phyloP scores from a whole-genome alignment of 2,797 vertebrate species.

The Microchirus variegatus region DNA sequence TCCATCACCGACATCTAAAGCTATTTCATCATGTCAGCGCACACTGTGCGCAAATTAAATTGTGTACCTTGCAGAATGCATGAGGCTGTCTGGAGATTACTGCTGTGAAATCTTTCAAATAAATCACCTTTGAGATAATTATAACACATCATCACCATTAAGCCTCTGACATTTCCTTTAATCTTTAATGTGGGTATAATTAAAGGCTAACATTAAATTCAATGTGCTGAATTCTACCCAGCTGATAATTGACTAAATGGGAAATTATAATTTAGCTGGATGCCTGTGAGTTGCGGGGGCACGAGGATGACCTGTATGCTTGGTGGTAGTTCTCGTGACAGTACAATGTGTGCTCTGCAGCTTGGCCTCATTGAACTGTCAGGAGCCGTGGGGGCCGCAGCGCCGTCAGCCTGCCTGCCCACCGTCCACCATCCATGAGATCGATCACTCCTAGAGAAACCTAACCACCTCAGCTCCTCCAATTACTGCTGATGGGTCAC shows the following conservation, averaged over 20 bases:
- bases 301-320: constrained; percentile 42
- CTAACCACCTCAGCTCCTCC: constrained; percentile 69
- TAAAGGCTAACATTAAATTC: constrained; percentile 64
- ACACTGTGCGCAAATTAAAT: constrained; percentile 41
- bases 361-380: constrained; percentile 56
- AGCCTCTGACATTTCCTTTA: constrained; percentile 70
- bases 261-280: constrained; percentile 68
- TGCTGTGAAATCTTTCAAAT: constrained; percentile 60
- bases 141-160: constrained; percentile 53
- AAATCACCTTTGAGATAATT: constrained; percentile 69
- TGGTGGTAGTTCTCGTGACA: constrained; percentile 58
- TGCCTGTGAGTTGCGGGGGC: constrained; percentile 48
- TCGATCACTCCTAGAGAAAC: constrained; percentile 70
- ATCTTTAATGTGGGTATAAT: constrained; percentile 65
- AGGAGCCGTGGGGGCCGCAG: constrained; percentile 51
- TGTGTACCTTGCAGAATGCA: constrained; percentile 43
- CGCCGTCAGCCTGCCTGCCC: constrained; percentile 44
- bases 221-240: constrained; percentile 25
- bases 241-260: constrained; percentile 66
- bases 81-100: constrained; percentile 55
- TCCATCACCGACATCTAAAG: constrained; percentile 43
- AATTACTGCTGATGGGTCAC: constrained; percentile 73
- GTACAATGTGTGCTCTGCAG: constrained; percentile 52
- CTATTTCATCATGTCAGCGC: constrained; percentile 33
- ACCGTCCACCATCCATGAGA: constrained; percentile 50